Conservation (phyloP, 2,888 invertebrate genomes). For the Dasysyrphus tricinctus region DNA sequence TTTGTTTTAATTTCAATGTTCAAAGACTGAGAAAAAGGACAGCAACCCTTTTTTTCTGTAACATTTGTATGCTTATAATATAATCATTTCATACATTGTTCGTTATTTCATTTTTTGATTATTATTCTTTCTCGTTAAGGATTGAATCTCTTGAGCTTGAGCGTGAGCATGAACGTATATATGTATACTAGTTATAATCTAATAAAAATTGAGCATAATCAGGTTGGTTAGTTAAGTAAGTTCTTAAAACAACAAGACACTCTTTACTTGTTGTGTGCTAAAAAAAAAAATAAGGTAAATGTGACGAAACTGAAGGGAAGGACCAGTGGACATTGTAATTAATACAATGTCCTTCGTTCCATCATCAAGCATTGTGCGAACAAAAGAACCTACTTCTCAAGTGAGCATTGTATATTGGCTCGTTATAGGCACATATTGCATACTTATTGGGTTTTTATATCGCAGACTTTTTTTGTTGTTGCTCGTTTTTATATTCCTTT, state of each 20-base stretch:
- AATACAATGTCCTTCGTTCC: constrained; percentile 65
- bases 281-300: constrained; percentile 3
- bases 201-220: constrained; percentile 57
- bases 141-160: constrained; percentile 50
- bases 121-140: background rate
- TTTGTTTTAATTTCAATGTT: constrained; percentile 21
- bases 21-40: constrained; percentile 36
- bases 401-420: constrained; percentile 66
- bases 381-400: constrained; percentile 47
- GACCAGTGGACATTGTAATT: constrained; percentile 64
- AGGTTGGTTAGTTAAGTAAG: constrained; percentile 59
- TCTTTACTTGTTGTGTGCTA: constrained; percentile 3
- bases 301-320: constrained; percentile 2
- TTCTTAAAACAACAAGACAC: constrained; percentile 34
- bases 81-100: background rate
- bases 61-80: background rate
- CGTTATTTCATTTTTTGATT: background rate
- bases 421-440: constrained; percentile 71
- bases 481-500: background rate
- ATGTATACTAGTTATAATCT: constrained; percentile 57
- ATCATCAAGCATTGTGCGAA: constrained; percentile 44
- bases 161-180: constrained; percentile 56
- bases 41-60: constrained; percentile 4
- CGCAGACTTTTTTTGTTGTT: constrained; percentile 26
- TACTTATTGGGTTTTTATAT: constrained; percentile 61